Conservation (phyloP, 2,113 vertebrate species). For the Euleptes europaea region DNA sequence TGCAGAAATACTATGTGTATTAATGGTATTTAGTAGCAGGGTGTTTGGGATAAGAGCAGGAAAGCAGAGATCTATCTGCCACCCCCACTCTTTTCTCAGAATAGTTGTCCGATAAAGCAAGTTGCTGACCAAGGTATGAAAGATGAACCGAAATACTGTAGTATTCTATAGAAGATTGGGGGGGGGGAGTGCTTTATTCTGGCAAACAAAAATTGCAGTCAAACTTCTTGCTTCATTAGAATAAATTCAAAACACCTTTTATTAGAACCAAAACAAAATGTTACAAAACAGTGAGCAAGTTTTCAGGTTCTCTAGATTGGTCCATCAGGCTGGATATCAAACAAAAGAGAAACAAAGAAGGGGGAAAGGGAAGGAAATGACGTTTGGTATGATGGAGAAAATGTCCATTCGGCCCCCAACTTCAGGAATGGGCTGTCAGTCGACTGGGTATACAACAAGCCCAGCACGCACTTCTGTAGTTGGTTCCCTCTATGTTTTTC, state of each 20-base stretch:
- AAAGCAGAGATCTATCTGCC: background rate
- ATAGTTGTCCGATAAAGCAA: background rate
- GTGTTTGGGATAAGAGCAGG: background rate
- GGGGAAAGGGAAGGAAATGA: too few relatives aligned
- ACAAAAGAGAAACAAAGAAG: too few relatives aligned
- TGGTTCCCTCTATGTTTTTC: background rate
- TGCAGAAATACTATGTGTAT: background rate
- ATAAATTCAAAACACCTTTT: too few relatives aligned
- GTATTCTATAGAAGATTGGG: rapidly evolving
- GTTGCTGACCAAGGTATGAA: background rate
- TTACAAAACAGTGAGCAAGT: too few relatives aligned
- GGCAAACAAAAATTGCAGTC: background rate
- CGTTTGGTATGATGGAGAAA: too few relatives aligned
- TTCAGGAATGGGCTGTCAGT: too few relatives aligned
- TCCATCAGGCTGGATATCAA: too few relatives aligned
- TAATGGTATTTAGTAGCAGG: background rate
- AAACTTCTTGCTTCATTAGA: too few relatives aligned
- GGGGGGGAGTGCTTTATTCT: background rate
- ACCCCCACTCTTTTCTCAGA: background rate
- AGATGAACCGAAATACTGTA: conserved; percentile 8
- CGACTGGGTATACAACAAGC: too few relatives aligned
- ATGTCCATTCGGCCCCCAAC: too few relatives aligned
- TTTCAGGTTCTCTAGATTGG: too few relatives aligned
- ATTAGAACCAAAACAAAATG: too few relatives aligned
- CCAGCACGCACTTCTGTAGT: background rate